A percentile compares a stretch with the other conserved stretches of the same genome.
These are phyloP conservation scores for Riptortus pedestris DNA, from an alignment of 1,140 invertebrate species.

Conservation along the genomic window DNA sequence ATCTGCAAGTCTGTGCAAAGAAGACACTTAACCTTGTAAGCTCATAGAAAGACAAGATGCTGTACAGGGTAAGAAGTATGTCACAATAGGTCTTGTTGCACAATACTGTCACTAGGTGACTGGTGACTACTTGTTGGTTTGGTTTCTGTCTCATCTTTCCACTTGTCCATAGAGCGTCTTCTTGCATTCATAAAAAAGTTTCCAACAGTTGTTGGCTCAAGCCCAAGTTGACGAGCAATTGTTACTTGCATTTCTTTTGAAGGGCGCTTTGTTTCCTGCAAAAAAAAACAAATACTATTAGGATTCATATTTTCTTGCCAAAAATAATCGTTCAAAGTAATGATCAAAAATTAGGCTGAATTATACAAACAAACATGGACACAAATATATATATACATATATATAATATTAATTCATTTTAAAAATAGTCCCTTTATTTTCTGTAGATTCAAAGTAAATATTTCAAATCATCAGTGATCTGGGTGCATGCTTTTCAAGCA, in stretches of 20 bases:
- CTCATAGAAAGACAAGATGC: slow-evolving; percentile 32
- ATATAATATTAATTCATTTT: no score
- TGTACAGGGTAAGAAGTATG: slow-evolving; percentile 32
- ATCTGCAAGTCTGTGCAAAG: slow-evolving; percentile 21
- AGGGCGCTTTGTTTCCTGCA: slow-evolving; percentile 95
- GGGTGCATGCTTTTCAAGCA: no score
- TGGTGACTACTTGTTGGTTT: slow-evolving; percentile 26
- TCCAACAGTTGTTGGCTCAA: slow-evolving; percentile 96
- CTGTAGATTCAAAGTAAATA: no score
- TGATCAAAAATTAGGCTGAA: no score
- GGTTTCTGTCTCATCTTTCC: slow-evolving; percentile 78
- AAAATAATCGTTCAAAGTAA: no score
- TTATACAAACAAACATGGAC: no score
- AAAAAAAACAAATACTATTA: not conserved
- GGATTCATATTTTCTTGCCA: no score
- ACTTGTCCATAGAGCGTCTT: slow-evolving; percentile 94
- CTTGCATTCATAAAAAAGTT: slow-evolving; percentile 99
- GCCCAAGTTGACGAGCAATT: slow-evolving; percentile 91
- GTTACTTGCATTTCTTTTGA: slow-evolving; percentile 99
- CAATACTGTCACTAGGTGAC: slow-evolving; percentile 22
- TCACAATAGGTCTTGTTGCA: slow-evolving; percentile 31
- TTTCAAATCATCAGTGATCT: no score
- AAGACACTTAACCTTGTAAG: slow-evolving; percentile 25
- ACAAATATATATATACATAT: no score
- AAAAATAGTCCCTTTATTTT: no score